A percentile compares a stretch with the other conserved stretches of the same genome.
Evolutionary conservation across 2,888 invertebrate genomes (phyloP).

Genomic region (Escarpia spicata): DNA sequence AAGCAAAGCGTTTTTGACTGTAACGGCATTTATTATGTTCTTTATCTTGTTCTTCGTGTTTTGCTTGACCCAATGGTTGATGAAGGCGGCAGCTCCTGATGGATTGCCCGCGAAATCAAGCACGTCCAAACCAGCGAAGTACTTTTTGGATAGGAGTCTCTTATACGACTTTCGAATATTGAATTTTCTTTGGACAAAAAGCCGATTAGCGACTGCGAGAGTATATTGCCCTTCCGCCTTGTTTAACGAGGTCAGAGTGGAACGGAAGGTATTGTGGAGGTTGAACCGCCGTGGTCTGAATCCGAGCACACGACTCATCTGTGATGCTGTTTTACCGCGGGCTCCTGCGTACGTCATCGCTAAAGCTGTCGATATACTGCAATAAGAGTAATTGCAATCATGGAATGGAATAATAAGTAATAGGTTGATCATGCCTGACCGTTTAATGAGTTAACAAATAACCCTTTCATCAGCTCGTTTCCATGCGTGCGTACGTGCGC

Average conservation of each 20-base stretch:
- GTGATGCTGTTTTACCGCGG: not conserved
- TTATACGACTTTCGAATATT: not conserved
- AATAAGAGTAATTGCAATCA: not conserved
- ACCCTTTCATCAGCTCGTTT: too few relatives aligned
- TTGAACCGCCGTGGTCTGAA: not conserved
- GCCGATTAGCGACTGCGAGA: not conserved
- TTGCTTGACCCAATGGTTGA: conserved; percentile 84
- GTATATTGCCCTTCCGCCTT: not conserved
- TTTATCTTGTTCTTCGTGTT: conserved; percentile 86
- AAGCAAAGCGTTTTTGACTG: conserved; percentile 55
- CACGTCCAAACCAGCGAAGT: not conserved
- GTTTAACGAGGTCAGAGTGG: not conserved
- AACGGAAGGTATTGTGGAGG: not conserved
- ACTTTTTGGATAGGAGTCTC: not conserved
- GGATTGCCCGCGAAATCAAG: conserved; percentile 45
- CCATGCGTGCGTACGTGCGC: too few relatives aligned
- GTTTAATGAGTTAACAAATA: too few relatives aligned
- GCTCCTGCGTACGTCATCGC: not conserved
- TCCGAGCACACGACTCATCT: not conserved
- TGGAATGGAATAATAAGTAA: not conserved
- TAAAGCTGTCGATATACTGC: not conserved
- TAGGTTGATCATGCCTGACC: too few relatives aligned
- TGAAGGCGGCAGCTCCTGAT: conserved; percentile 66
- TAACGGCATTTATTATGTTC: conserved; percentile 74
- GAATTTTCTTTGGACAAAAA: not conserved